These are phyloP conservation scores for Deroplatys truncata DNA, from an alignment of 2,888 invertebrate species.

Conservation along the genomic window DNA sequence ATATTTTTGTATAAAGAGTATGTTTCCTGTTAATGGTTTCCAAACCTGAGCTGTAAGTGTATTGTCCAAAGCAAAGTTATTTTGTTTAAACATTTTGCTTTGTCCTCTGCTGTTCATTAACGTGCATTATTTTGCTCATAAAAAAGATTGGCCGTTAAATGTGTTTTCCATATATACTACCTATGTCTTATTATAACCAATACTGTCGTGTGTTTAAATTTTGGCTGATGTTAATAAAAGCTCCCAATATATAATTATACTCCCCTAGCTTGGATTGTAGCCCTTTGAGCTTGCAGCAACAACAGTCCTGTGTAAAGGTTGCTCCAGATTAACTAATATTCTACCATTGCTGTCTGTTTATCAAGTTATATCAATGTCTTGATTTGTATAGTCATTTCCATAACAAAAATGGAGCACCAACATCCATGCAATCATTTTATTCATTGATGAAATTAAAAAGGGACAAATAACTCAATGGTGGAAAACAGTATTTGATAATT, in stretches of 20 bases:
- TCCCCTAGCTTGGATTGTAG: neutral
- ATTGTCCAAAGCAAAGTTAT: neutral
- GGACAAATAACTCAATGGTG: neutral
- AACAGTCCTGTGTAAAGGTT: neutral
- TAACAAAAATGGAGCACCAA: neutral
- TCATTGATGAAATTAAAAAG: neutral
- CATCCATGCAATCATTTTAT: neutral
- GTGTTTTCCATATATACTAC: neutral
- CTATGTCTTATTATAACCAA: neutral
- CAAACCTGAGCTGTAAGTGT: neutral
- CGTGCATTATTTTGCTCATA: neutral
- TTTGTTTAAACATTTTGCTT: neutral
- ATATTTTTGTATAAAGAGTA: slow-evolving; percentile 10
- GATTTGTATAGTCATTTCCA: neutral
- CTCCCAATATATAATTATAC: neutral
- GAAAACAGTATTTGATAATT: neutral
- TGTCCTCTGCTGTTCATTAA: neutral
- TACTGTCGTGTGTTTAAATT: slow-evolving; percentile 7
- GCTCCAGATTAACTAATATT: neutral
- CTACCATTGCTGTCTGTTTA: neutral
- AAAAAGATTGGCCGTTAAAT: neutral
- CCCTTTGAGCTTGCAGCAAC: neutral
- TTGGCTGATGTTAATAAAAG: neutral
- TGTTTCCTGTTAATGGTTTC: neutral
- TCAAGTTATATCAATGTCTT: slow-evolving; percentile 5